These are phyloP conservation scores for Rostratula benghalensis DNA, from an alignment of 2,113 vertebrate species.

Conservation along the genomic window DNA sequence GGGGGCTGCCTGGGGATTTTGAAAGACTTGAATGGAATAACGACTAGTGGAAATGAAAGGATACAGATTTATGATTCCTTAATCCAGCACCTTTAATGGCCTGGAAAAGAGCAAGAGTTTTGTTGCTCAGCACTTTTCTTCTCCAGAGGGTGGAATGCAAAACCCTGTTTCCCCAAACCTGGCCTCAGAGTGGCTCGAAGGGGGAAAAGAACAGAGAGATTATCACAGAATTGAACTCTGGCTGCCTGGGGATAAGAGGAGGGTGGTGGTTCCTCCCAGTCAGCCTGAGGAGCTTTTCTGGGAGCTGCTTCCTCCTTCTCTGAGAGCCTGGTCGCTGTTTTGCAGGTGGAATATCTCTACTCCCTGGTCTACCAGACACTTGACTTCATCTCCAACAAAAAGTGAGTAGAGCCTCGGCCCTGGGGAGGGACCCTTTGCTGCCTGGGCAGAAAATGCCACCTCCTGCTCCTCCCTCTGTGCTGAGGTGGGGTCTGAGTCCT, in stretches of 20 bases:
- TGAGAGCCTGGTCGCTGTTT: neutral
- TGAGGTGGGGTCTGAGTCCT: accelerated
- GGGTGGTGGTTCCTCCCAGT: accelerated
- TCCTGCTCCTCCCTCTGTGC: accelerated
- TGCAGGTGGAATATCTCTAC: conserved; percentile 93
- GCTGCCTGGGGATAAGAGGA: neutral
- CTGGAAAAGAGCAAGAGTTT: too few relatives aligned
- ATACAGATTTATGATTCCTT: accelerated
- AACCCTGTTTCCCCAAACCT: too few relatives aligned
- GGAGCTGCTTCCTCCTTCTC: neutral
- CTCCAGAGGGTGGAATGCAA: neutral
- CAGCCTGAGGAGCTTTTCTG: neutral
- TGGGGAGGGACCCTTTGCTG: too few relatives aligned
- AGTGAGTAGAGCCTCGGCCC: conserved; percentile 65
- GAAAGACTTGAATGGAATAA: accelerated
- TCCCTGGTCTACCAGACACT: conserved; percentile 88
- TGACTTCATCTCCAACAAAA: conserved; percentile 88
- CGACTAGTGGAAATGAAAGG: accelerated
- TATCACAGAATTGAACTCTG: accelerated
- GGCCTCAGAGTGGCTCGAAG: neutral
- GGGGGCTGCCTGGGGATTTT: accelerated
- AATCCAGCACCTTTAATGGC: accelerated
- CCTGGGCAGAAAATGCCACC: accelerated
- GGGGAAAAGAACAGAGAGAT: accelerated
- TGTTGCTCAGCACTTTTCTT: neutral